Percentiles rank a stretch among this genome's conserved stretches.
Conservation (phyloP, 2,888 invertebrate genomes). For the Ectemnius cavifrons region DNA sequence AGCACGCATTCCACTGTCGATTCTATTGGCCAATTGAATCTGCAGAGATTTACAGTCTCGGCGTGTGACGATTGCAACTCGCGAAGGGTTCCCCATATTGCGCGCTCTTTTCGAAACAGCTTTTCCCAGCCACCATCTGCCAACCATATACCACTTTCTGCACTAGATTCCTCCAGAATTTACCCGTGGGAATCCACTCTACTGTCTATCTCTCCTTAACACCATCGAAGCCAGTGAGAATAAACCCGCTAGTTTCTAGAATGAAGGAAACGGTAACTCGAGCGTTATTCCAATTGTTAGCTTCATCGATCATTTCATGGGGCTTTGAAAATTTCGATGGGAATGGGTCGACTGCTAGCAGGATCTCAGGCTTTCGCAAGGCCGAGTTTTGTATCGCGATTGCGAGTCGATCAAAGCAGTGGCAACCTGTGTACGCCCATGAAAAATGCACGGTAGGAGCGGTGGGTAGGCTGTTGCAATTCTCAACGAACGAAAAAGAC, state of each 20-base stretch:
- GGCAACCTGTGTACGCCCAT: conserved; percentile 32
- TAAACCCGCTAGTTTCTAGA: too few species aligned
- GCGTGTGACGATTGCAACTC: conserved; percentile 36
- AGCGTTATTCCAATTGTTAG: background rate
- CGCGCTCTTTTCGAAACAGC: conserved; percentile 49
- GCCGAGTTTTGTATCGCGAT: background rate
- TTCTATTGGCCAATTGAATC: conserved; percentile 52
- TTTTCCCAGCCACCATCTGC: conserved; percentile 21
- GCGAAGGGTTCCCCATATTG: conserved; percentile 34
- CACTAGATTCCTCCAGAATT: conserved; percentile 16
- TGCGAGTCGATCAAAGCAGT: conserved; percentile 12
- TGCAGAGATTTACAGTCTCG: conserved; percentile 24
- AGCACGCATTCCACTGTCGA: conserved; percentile 46
- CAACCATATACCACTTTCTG: conserved; percentile 12
- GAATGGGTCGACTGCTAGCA: too few species aligned
- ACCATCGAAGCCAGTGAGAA: background rate
- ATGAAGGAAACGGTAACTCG: background rate
- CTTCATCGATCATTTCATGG: background rate
- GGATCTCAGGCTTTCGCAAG: too few species aligned
- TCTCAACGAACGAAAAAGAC: conserved; percentile 46
- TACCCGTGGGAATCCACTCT: conserved; percentile 34
- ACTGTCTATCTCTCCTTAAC: background rate
- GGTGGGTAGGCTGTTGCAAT: conserved; percentile 56
- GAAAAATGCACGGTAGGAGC: conserved; percentile 45
- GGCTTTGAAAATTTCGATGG: too few species aligned